Conservation (phyloP, 2,797 vertebrate species). For the Chrosomus eos region DNA sequence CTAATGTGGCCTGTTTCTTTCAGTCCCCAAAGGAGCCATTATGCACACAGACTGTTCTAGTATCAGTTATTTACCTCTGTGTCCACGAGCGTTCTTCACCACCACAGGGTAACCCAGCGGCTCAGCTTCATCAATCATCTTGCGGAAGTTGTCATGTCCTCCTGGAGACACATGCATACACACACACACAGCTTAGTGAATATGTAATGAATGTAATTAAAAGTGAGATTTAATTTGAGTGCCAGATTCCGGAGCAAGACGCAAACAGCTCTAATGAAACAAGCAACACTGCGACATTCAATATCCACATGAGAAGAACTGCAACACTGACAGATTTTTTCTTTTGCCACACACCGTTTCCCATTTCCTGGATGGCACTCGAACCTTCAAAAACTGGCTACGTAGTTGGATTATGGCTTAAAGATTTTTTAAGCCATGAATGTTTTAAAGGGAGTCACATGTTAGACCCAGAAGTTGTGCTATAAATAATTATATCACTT, state of each 20-base stretch:
- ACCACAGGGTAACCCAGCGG: slow-evolving; percentile 91
- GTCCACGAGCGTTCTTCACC: slow-evolving; percentile 92
- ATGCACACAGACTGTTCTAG: background rate
- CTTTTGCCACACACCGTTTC: slow-evolving; percentile 16
- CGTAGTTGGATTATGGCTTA: too few species aligned
- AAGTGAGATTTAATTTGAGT: slow-evolving; percentile 31
- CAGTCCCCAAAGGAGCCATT: background rate
- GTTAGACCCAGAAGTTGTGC: background rate
- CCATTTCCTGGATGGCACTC: background rate
- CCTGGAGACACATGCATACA: slow-evolving; percentile 70
- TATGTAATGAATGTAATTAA: slow-evolving; percentile 36
- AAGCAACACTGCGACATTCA: slow-evolving; percentile 38
- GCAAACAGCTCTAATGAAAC: slow-evolving; percentile 36
- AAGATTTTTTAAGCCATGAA: slow-evolving; percentile 15
- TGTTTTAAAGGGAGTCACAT: background rate
- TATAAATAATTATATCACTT: background rate
- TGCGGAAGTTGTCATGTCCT: slow-evolving; percentile 91
- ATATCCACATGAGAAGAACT: slow-evolving; percentile 41
- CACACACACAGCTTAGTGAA: slow-evolving; percentile 41
- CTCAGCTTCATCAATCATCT: slow-evolving; percentile 92
- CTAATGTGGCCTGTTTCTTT: background rate
- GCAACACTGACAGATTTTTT: slow-evolving; percentile 4
- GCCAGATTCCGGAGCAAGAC: slow-evolving; percentile 39
- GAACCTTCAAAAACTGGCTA: too few species aligned
- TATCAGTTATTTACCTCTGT: slow-evolving; percentile 82